phyloP scores from a whole-genome alignment of 2,888 invertebrate genomes.

The Limnephilus rhombicus region DNA sequence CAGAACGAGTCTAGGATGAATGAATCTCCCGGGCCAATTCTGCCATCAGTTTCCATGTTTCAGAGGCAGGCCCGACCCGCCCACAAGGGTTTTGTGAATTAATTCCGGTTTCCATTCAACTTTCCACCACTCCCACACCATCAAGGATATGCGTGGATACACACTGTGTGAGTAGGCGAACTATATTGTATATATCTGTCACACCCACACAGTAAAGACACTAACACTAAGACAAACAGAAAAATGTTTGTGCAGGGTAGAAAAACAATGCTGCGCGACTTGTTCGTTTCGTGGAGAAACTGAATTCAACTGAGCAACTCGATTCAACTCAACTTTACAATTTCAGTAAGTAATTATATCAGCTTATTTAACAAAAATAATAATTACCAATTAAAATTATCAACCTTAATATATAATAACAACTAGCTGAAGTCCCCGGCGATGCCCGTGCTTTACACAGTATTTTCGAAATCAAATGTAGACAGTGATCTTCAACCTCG shows the following conservation, averaged over 20 bases:
- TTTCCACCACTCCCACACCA: slow-evolving; percentile 7
- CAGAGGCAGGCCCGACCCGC: not conserved
- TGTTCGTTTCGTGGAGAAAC: no score
- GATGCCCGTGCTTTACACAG: no score
- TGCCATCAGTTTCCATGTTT: not conserved
- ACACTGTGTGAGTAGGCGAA: not conserved
- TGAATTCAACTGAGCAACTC: no score
- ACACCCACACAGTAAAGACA: not conserved
- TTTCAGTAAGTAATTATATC: no score
- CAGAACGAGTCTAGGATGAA: not conserved
- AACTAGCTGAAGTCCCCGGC: no score
- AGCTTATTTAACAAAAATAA: no score
- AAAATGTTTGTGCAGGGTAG: not conserved
- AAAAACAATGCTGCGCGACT: not conserved
- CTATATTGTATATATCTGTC: not conserved
- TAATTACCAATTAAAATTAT: no score
- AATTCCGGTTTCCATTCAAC: slow-evolving; percentile 23
- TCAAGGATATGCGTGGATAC: not conserved
- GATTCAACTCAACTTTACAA: no score
- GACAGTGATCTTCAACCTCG: no score
- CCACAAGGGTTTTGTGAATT: slow-evolving; percentile 21
- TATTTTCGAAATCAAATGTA: no score
- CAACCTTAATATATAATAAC: no score
- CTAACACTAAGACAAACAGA: not conserved
- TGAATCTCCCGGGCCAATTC: not conserved